Base-by-base conservation (phyloP, 2,888 invertebrate genomes). In the Erebia palarica region DNA sequence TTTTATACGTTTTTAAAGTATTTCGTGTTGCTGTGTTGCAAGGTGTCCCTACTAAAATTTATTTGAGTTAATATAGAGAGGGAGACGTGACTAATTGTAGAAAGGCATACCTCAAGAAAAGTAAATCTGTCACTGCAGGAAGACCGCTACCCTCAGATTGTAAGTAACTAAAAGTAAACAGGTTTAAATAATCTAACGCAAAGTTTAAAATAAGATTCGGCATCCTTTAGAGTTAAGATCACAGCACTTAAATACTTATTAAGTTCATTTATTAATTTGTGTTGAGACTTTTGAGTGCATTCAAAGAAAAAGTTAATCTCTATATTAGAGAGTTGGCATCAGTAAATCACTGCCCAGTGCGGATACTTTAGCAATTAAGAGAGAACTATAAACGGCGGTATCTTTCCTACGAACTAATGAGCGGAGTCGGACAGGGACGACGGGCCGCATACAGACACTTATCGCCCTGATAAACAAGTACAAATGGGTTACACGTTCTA, bases 401-500 rank as follows among this genome's bases (percentile, higher is more conserved):
- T 90, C 89, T 88, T 81, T 80, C 57, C 82, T 80, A 76, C 77
- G 77, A 85, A 88, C 88, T 91, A 91, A 90, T 90, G 89, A 90
- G 86, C 85, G 81, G 82, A 85, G 85, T 84, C 84, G 83, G 82
- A 81, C 82, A 84, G 78, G 78, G 81, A 82, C 82, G 82, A 72
- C 73, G 84, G 80, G 82, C 83, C 82, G 82, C 86, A 86, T 84
- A 86, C 81, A 81, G 81, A 83, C 84, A 86, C 87, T 89, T 91
- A 90, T 91, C 90, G 89, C 78, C 79, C 82, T 83, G 90, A 91
- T 91, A 92, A 92, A 92, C 86, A 86, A 89, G 85, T 88, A 91
- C 91, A 91, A 91, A 92, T 91, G 86, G 87, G 85, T 85, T 84
- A 89, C 87, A 88, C 84, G 83, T 83, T 85, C 82, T 71, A 83